A percentile compares a stretch with the other conserved stretches of the same genome.
phyloP scores from a whole-genome alignment of 2,888 invertebrate species.

The Lasioglossum lativentre region DNA sequence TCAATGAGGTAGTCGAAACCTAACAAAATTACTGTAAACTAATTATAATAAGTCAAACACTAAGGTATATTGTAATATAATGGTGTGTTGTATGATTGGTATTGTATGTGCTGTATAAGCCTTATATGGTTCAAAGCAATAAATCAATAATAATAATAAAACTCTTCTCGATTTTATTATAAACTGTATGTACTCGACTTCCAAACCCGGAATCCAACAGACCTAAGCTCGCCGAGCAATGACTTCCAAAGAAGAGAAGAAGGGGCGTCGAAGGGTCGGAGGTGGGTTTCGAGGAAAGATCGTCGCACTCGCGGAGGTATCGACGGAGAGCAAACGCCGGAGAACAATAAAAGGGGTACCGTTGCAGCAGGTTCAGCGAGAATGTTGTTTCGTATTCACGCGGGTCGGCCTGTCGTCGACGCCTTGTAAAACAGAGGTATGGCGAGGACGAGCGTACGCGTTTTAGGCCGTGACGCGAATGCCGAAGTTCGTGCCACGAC shows the following conservation, averaged over 20 bases:
- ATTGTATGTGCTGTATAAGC: too few species aligned
- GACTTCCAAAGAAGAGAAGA: background rate
- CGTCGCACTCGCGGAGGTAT: slow-evolving; percentile 21
- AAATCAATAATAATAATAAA: too few species aligned
- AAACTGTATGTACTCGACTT: too few species aligned
- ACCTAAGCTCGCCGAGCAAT: too few species aligned
- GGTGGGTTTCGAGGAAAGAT: slow-evolving; percentile 12
- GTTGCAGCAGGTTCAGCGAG: slow-evolving; percentile 48
- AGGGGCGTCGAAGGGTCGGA: background rate
- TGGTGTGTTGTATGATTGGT: too few species aligned
- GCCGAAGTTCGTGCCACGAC: slow-evolving; percentile 28
- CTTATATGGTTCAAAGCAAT: too few species aligned
- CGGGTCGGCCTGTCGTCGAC: slow-evolving; percentile 52
- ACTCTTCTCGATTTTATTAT: too few species aligned
- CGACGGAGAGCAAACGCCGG: slow-evolving; percentile 20
- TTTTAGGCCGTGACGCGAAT: slow-evolving; percentile 58
- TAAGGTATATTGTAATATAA: too few species aligned
- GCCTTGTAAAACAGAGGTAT: slow-evolving; percentile 56
- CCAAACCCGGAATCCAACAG: too few species aligned
- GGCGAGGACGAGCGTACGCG: slow-evolving; percentile 44
- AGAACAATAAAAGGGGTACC: slow-evolving; percentile 49
- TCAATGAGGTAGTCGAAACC: too few species aligned
- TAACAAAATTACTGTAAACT: too few species aligned
- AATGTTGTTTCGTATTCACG: slow-evolving; percentile 65
- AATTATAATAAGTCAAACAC: too few species aligned